Conservation (phyloP, 1,140 invertebrate genomes). For the Probaryconus sp. region DNA sequence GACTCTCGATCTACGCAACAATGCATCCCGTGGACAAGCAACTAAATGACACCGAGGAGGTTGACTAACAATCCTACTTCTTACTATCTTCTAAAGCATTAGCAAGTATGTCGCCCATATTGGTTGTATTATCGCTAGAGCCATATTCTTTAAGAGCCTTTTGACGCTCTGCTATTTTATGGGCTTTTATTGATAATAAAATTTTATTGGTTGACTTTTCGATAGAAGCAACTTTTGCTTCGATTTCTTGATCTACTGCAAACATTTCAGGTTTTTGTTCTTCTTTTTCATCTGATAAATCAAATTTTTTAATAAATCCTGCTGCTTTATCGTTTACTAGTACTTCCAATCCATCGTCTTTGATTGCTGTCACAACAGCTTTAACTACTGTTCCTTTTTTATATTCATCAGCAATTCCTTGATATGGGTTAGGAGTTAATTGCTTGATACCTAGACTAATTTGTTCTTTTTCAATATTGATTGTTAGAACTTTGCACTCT, state of each 20-base stretch:
- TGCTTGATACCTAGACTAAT: conserved; percentile 1
- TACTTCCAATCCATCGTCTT: too few relatives aligned
- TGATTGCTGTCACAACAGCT: background rate
- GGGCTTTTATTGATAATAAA: background rate
- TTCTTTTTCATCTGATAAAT: background rate
- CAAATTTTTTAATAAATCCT: too few relatives aligned
- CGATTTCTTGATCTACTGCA: conserved; percentile 1
- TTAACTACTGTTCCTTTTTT: background rate
- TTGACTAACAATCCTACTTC: too few relatives aligned
- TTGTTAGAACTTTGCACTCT: background rate
- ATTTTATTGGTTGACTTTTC: background rate
- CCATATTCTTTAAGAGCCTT: too few relatives aligned
- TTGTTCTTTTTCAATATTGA: background rate
- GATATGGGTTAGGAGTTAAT: background rate
- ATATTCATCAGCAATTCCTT: background rate
- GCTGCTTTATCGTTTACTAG: conserved; percentile 1
- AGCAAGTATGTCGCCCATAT: too few relatives aligned
- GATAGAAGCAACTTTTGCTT: background rate
- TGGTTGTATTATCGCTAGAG: too few relatives aligned
- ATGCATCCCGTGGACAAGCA: too few relatives aligned
- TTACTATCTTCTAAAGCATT: too few relatives aligned
- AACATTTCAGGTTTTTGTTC: background rate
- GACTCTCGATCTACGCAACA: too few relatives aligned
- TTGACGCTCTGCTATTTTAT: background rate
- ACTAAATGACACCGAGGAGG: too few relatives aligned